Evolutionary conservation across 2,113 vertebrate species (phyloP).

Genomic region (Clupea harengus): DNA sequence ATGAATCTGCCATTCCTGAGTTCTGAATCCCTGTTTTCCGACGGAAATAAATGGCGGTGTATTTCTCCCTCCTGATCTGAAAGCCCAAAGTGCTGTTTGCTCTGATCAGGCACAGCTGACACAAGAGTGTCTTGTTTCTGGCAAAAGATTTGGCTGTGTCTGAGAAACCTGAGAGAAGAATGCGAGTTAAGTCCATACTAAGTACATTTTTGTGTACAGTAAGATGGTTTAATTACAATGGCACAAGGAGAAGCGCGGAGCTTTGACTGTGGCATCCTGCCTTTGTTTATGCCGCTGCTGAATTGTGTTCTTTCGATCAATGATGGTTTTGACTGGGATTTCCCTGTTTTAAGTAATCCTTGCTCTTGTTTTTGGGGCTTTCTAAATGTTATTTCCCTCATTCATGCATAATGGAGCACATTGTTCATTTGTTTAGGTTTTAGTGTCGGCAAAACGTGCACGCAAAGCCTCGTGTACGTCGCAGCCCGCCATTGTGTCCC

Average conservation of each 20-base stretch:
- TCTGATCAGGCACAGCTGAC: slow-evolving; percentile 14
- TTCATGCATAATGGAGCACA: slow-evolving; percentile 62
- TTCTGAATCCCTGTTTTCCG: background rate
- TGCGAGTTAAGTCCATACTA: slow-evolving; percentile 66
- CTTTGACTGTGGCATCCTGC: slow-evolving; percentile 19
- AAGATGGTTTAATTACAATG: slow-evolving; percentile 52
- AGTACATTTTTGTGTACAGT: slow-evolving; percentile 62
- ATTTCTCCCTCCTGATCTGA: background rate
- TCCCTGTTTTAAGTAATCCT: slow-evolving; percentile 64
- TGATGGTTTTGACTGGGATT: slow-evolving; percentile 62
- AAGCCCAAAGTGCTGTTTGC: background rate
- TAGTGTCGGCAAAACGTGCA: slow-evolving; percentile 55
- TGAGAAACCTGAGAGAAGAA: slow-evolving; percentile 19
- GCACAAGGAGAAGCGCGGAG: slow-evolving; percentile 6
- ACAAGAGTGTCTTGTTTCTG: background rate
- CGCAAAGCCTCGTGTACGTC: slow-evolving; percentile 61
- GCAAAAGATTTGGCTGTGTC: slow-evolving; percentile 22
- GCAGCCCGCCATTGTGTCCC: slow-evolving; percentile 63
- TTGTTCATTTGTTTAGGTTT: slow-evolving; percentile 69
- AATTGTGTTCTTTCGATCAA: slow-evolving; percentile 63
- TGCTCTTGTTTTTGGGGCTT: slow-evolving; percentile 59
- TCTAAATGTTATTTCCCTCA: slow-evolving; percentile 61
- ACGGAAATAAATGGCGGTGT: background rate
- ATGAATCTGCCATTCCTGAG: slow-evolving; percentile 11
- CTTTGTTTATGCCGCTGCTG: slow-evolving; percentile 50